A percentile compares a stretch with the other conserved stretches of the same genome.
phyloP scores from a whole-genome alignment of 2,888 invertebrate genomes.

The Hydrotaea cyrtoneurina region DNA sequence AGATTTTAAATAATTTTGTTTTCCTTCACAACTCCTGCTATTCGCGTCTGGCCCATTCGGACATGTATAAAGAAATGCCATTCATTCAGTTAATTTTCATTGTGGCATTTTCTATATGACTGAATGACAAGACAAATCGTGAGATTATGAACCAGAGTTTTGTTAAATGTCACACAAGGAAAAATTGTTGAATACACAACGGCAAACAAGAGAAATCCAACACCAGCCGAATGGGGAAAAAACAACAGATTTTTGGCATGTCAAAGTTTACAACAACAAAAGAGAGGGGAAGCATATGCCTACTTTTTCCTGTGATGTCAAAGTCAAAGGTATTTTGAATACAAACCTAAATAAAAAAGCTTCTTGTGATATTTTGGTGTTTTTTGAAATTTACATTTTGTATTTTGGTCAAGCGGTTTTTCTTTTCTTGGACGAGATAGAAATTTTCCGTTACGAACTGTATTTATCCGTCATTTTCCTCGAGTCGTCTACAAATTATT shows the following conservation, averaged over 20 bases:
- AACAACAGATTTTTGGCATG: conserved; percentile 15
- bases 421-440: no score
- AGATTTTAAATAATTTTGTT: conserved; percentile 34
- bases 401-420: no score
- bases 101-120: background rate
- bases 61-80: conserved; percentile 3
- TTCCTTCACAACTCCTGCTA: background rate
- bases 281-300: background rate
- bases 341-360: no score
- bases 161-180: conserved; percentile 57
- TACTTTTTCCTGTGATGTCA: no score
- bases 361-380: no score
- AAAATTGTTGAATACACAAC: conserved; percentile 34
- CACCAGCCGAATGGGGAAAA: background rate
- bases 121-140: conserved; percentile 41
- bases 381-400: no score
- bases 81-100: background rate
- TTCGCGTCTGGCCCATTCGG: background rate
- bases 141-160: conserved; percentile 40
- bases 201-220: background rate
- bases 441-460: no score
- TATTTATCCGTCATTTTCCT: no score
- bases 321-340: no score
- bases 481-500: no score
- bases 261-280: background rate